Percentiles rank a stretch among this genome's conserved stretches.
These are phyloP conservation scores for Trachurus trachurus DNA, from an alignment of 2,797 vertebrate species.

Conservation along the genomic window DNA sequence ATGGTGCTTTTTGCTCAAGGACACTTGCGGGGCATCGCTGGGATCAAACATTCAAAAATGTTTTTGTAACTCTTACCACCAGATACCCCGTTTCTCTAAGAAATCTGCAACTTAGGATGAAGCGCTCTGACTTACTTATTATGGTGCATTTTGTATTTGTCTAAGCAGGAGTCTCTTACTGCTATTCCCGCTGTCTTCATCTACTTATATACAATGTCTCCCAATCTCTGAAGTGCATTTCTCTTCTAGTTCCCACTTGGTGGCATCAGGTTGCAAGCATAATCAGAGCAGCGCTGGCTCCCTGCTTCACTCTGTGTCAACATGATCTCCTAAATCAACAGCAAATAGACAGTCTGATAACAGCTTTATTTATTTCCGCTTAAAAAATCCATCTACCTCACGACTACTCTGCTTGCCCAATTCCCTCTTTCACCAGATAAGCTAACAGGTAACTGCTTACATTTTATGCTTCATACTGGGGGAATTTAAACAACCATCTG, in stretches of 20 bases:
- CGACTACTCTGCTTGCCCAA: constrained; percentile 33
- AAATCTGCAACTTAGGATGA: background rate
- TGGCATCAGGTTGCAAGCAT: constrained; percentile 59
- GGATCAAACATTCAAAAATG: constrained; percentile 29
- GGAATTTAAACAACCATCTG: constrained; percentile 20
- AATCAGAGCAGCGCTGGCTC: constrained; percentile 48
- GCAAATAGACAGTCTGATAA: constrained; percentile 70
- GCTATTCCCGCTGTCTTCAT: constrained; percentile 23
- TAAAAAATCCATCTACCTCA: constrained; percentile 49
- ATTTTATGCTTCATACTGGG: constrained; percentile 39
- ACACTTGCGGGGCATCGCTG: background rate
- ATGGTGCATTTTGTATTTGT: constrained; percentile 17
- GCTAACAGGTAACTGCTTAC: constrained; percentile 44
- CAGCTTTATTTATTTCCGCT: constrained; percentile 60
- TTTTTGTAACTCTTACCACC: constrained; percentile 9
- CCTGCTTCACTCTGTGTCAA: constrained; percentile 50
- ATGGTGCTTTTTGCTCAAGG: constrained; percentile 44
- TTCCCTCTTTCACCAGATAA: constrained; percentile 49
- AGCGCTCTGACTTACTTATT: background rate
- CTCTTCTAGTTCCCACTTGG: constrained; percentile 40
- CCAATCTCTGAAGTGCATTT: constrained; percentile 41
- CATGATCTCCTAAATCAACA: constrained; percentile 62
- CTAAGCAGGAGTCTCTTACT: constrained; percentile 16
- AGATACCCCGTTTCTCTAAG: constrained; percentile 1
- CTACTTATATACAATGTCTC: constrained; percentile 22